Conservation (phyloP, 2,797 vertebrate genomes). For the Ctenopoma multispine region DNA sequence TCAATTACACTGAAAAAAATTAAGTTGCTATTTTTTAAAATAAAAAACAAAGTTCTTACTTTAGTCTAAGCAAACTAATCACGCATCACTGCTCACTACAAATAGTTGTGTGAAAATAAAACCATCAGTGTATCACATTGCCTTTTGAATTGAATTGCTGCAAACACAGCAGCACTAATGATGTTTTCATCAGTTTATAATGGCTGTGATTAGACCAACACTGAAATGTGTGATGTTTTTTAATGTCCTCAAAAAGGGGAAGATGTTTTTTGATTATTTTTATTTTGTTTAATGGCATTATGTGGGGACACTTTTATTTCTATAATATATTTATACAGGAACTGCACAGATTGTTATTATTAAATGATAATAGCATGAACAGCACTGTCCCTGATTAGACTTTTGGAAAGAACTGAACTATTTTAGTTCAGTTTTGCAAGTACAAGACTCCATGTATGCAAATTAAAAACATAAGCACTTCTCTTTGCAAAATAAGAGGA, state of each 20-base stretch:
- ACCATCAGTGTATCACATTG: neutral
- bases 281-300: too few species aligned
- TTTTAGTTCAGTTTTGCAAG: too few species aligned
- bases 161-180: conserved; percentile 7
- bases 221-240: neutral
- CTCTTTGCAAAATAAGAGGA: neutral
- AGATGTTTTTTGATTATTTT: neutral
- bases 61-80: neutral
- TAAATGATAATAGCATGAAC: too few species aligned
- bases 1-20: too few species aligned
- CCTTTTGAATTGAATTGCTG: neutral
- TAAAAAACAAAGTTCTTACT: neutral
- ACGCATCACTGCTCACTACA: neutral
- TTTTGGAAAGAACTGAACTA: too few species aligned
- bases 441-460: neutral
- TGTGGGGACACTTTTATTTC: too few species aligned
- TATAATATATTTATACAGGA: too few species aligned
- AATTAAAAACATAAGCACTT: neutral
- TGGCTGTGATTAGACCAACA: conserved; percentile 1
- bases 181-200: neutral
- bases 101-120: neutral
- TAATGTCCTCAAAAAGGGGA: neutral
- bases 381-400: too few species aligned
- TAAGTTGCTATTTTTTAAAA: neutral
- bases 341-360: too few species aligned